These are phyloP conservation scores for Drosophila neutralis DNA, from an alignment of 2,888 invertebrate species.

Conservation along the genomic window DNA sequence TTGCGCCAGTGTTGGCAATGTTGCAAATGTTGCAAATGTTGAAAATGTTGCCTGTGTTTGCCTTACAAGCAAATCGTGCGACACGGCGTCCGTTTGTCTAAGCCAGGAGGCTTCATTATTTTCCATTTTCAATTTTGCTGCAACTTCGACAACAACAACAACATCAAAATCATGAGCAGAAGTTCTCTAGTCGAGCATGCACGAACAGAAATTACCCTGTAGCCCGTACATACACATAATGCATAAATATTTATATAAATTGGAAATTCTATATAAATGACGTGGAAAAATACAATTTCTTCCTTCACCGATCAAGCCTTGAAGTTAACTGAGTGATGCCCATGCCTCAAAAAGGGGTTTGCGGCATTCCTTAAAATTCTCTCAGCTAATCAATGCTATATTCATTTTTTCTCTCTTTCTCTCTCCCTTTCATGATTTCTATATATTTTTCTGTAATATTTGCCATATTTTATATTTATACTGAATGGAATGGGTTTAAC, in stretches of 20 bases:
- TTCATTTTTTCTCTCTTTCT: background rate
- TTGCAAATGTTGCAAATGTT: constrained; percentile 2
- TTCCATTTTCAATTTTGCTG: constrained; percentile 49
- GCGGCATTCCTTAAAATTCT: background rate
- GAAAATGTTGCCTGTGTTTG: constrained; percentile 42
- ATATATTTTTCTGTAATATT: too few relatives aligned
- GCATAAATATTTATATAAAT: too few relatives aligned
- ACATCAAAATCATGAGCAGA: constrained; percentile 31
- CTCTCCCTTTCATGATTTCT: background rate
- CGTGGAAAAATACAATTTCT: background rate
- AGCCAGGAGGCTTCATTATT: constrained; percentile 71
- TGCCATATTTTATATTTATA: background rate
- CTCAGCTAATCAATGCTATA: background rate
- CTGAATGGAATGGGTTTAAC: background rate
- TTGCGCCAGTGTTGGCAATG: constrained; percentile 8
- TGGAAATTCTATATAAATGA: too few relatives aligned
- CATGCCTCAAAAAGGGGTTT: accelerated
- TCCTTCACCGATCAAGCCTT: background rate
- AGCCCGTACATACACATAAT: background rate
- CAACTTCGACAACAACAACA: constrained; percentile 59
- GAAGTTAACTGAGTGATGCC: accelerated
- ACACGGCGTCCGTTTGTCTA: constrained; percentile 84
- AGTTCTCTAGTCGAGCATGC: background rate
- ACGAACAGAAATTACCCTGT: background rate
- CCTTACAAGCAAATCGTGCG: constrained; percentile 83